phyloP scores from a whole-genome alignment of 2,113 vertebrate species.

The Ranitomeya imitator region DNA sequence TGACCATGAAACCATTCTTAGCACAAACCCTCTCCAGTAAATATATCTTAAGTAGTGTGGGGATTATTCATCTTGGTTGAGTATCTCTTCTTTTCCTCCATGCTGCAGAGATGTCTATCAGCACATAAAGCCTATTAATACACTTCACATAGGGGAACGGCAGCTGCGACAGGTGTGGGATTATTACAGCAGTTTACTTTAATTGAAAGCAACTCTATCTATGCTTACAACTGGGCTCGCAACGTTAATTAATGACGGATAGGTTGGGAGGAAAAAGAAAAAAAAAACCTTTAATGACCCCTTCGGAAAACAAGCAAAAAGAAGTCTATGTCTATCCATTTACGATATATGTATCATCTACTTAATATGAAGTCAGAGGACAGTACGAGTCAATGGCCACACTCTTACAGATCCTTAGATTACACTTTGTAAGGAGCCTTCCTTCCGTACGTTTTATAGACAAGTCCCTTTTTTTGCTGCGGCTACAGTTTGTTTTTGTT shows the following conservation, averaged over 20 bases:
- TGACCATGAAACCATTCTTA: conserved; percentile 45
- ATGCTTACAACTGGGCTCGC: conserved; percentile 20
- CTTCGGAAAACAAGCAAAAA: background rate
- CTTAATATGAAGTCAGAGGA: too few species aligned
- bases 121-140: conserved; percentile 52
- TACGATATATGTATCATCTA: background rate
- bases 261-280: background rate
- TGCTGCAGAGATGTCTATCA: conserved; percentile 45
- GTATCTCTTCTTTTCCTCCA: conserved; percentile 38
- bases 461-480: too few species aligned
- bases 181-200: conserved; percentile 48
- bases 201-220: conserved; percentile 57
- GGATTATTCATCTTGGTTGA: conserved; percentile 43
- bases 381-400: too few species aligned
- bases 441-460: too few species aligned
- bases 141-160: conserved; percentile 35
- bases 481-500: too few species aligned
- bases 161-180: conserved; percentile 48
- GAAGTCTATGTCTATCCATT: background rate
- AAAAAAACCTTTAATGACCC: background rate
- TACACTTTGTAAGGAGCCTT: too few species aligned
- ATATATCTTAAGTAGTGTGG: conserved; percentile 38
- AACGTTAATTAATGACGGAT: conserved; percentile 12
- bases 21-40: conserved; percentile 49
- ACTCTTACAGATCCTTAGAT: too few species aligned